Conservation (phyloP, 92 coral and sea anemone genomes). For the Ricordea florida region DNA sequence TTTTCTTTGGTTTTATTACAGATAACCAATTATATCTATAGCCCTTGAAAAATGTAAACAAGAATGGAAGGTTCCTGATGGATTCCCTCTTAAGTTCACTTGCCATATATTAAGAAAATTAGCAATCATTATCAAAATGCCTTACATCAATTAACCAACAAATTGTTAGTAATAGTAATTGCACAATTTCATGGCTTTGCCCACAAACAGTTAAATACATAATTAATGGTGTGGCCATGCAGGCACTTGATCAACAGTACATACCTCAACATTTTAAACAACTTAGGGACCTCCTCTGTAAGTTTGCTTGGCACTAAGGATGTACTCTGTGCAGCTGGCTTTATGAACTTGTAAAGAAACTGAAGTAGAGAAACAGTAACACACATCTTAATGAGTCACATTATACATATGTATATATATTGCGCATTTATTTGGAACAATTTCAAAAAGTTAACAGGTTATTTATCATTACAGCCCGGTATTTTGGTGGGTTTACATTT, state of each 20-base stretch:
- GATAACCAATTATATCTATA: no score
- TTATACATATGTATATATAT: neutral
- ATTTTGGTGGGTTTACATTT: no score
- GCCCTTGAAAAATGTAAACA: no score
- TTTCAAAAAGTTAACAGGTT: neutral
- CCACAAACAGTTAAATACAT: neutral
- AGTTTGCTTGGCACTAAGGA: constrained; percentile 62
- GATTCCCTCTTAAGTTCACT: no score
- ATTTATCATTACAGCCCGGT: no score
- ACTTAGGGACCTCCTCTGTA: constrained; percentile 81
- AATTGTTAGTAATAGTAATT: no score
- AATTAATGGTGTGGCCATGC: neutral
- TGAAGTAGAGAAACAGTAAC: neutral
- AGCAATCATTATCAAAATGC: no score
- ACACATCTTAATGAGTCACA: neutral
- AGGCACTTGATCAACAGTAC: neutral
- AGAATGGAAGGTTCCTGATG: no score
- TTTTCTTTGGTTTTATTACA: no score
- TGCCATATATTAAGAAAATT: no score
- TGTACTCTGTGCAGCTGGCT: constrained; percentile 56
- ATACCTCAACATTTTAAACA: constrained; percentile 78
- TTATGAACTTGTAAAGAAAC: constrained; percentile 75
- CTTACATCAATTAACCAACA: no score
- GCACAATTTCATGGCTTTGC: no score
- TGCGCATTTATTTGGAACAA: neutral